phyloP scores from a whole-genome alignment of 30 jellyfish, hydroid and myxozoan genomes.

The Turritopsis rubra region DNA sequence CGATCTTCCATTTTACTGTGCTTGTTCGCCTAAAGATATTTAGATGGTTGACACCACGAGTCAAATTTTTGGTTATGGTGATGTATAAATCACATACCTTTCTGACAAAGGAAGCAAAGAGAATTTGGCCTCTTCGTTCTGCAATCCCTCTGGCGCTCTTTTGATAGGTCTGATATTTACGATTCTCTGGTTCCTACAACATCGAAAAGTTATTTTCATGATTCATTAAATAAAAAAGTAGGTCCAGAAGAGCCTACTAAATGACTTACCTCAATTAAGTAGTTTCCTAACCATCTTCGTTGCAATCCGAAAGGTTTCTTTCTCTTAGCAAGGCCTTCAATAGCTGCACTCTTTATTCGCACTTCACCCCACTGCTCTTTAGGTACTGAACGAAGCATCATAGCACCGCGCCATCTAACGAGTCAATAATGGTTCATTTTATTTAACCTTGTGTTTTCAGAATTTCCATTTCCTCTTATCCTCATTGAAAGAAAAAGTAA shows the following conservation, averaged over 20 bases:
- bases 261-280: constrained; percentile 57
- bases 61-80: no score
- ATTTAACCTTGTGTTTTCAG: no score
- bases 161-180: constrained; percentile 10
- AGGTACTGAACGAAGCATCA: constrained; percentile 80
- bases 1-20: constrained; percentile 89
- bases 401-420: constrained; percentile 90
- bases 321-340: constrained; percentile 73
- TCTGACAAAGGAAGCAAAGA: constrained; percentile 72
- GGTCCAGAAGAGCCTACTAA: not conserved
- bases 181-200: constrained; percentile 40
- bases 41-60: no score
- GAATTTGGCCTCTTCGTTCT: constrained; percentile 33
- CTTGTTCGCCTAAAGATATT: constrained; percentile 52
- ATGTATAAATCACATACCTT: no score
- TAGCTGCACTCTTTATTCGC: constrained; percentile 78
- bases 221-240: not conserved
- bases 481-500: not conserved
- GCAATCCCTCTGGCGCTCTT: constrained; percentile 1
- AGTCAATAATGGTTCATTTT: not conserved
- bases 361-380: constrained; percentile 93
- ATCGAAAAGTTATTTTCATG: not conserved
- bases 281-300: constrained; percentile 84
- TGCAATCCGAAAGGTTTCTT: constrained; percentile 61
- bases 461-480: no score